Conservation (phyloP, 2,888 invertebrate species). For the Leptinotarsa juncta region DNA sequence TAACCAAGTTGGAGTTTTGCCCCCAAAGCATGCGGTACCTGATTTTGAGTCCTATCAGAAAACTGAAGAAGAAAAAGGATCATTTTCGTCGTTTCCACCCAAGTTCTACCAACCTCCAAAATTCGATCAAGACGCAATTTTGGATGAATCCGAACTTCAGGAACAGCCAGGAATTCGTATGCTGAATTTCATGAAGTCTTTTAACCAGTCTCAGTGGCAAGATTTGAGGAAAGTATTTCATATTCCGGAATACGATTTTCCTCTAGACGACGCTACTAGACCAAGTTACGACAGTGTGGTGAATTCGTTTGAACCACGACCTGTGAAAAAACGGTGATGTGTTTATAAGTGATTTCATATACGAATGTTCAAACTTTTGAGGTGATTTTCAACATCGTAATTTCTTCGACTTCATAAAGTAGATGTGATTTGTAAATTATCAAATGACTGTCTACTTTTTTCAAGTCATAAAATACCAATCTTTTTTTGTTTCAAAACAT, state of each 20-base stretch:
- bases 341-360: too few relatives aligned
- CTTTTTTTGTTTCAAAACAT: too few relatives aligned
- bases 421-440: too few relatives aligned
- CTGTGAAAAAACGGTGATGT: conserved; percentile 20
- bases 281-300: conserved; percentile 62
- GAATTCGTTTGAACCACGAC: conserved; percentile 61
- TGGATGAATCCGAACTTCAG: conserved; percentile 35
- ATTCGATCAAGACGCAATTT: conserved; percentile 47
- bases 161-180: conserved; percentile 42
- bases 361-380: too few relatives aligned
- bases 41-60: conserved; percentile 50
- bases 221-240: conserved; percentile 60
- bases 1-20: conserved; percentile 50
- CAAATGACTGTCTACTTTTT: too few relatives aligned
- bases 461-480: too few relatives aligned
- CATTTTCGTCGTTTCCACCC: conserved; percentile 44
- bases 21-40: conserved; percentile 44
- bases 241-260: conserved; percentile 65
- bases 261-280: conserved; percentile 59
- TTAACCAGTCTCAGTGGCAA: conserved; percentile 56
- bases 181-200: conserved; percentile 50
- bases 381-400: too few relatives aligned
- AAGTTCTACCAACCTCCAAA: conserved; percentile 53
- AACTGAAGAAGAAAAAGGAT: not conserved
- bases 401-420: too few relatives aligned